Base-by-base conservation (phyloP, 2,113 vertebrate genomes). In the Sarotherodon lohbergeri region DNA sequence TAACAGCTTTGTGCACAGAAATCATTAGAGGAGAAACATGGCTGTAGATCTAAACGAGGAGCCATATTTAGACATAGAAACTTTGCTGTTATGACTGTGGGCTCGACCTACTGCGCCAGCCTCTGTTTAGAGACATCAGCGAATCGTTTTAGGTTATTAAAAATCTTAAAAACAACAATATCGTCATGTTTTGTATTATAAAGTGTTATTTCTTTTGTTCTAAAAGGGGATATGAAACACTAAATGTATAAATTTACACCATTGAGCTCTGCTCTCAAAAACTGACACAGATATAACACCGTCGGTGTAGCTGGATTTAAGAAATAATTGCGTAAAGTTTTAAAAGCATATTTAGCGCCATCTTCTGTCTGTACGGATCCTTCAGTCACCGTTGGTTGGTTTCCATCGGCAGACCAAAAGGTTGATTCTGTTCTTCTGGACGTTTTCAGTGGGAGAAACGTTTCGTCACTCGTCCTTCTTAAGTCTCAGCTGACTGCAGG, bases 261-360 rank as follows among this genome's bases (percentile, higher is more conserved):
- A 5, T 5, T 57, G 56, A 57, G 56, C 56, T 29, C 56, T 57
- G 24, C 56, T 57, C 56, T 57, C 24, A 57, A 16, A 57, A 57
- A 29, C 56, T 0, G 56, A 29, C 24, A 57, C 22, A 9, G 1
- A 9, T 5, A 27, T 57, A 29, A 29, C n/a, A 12, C 24, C 24
- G 3, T 9, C 24, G 5, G 56, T 29, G 56, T 57, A 57, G 24
- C 56, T 29, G 13, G 56, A 29, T 16, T 16, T 29, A 59, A 59
- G 56, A 57, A 57, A 0, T 29, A 9, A 59, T 13, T 57, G 56
- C 6, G 27, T 56, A 0, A 56, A 57, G 55, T 27, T 57, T 0
- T 2, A 57, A 57, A 57, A 27, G 12, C 56, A 27, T 57, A 29
- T 57, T 57, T 57, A 57, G 56, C 13, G 24, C 24, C 24, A 59